Evolutionary conservation across 2,888 invertebrate genomes (phyloP).

Genomic region (Tipula vernalis): DNA sequence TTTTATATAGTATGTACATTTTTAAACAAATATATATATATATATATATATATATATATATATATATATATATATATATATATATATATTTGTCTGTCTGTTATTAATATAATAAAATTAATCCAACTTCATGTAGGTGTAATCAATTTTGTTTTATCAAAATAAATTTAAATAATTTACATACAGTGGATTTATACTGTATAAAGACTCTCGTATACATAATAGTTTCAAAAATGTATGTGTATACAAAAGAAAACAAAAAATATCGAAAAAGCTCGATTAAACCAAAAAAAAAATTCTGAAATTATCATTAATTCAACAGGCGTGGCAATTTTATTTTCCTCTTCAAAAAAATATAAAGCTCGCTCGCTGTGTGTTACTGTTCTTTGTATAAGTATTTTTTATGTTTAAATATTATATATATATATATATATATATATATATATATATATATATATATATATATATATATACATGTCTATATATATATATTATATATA

Average conservation of each 20-base stretch:
- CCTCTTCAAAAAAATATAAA: background rate
- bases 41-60: background rate
- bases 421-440: too few species aligned
- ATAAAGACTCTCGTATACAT: background rate
- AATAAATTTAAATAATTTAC: background rate
- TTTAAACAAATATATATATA: background rate
- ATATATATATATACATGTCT: too few species aligned
- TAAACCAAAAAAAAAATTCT: background rate
- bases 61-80: background rate
- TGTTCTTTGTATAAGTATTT: too few species aligned
- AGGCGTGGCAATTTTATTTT: background rate
- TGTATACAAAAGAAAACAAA: background rate
- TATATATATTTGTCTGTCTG: background rate
- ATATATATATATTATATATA: background rate
- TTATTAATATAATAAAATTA: background rate
- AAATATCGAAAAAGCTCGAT: background rate
- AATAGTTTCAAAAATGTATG: background rate
- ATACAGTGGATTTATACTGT: background rate
- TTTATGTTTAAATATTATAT: too few species aligned
- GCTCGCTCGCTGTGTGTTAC: background rate
- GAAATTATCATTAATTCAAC: background rate
- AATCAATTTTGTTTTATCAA: constrained; percentile 7
- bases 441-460: too few species aligned
- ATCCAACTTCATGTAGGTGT: constrained; percentile 8
- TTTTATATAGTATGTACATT: background rate